phyloP scores from a whole-genome alignment of 1,140 invertebrate species.

The Conopomorpha cramerella region DNA sequence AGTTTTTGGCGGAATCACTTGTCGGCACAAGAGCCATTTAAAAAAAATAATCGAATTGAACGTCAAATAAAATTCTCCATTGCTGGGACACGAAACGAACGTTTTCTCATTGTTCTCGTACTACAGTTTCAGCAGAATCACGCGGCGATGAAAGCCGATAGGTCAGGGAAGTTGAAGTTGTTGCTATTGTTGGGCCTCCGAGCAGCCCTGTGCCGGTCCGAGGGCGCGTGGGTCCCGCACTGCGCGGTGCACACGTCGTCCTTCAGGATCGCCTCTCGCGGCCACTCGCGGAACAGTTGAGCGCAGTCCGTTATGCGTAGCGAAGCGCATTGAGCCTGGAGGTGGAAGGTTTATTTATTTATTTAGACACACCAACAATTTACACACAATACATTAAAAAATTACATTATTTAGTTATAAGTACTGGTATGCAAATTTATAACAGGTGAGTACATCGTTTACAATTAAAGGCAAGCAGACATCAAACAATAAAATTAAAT shows the following conservation, averaged over 20 bases:
- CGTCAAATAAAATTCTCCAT: neutral
- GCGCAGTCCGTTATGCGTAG: conserved; percentile 86
- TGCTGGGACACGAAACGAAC: neutral
- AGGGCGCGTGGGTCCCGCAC: conserved; percentile 68
- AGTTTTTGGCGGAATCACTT: no score
- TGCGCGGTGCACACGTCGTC: conserved; percentile 91
- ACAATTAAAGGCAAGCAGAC: no score
- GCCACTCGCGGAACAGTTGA: conserved; percentile 79
- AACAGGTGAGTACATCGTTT: no score
- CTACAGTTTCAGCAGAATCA: conserved; percentile 13
- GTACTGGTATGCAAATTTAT: no score
- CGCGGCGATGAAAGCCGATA: conserved; percentile 41
- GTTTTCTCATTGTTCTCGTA: neutral
- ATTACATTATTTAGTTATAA: no score
- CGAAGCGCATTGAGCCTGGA: conserved; percentile 88
- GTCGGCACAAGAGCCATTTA: no score
- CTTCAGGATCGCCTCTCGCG: conserved; percentile 77
- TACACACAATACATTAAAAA: no score
- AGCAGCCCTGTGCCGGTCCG: conserved; percentile 30
- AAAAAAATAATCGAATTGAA: no score
- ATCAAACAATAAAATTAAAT: no score
- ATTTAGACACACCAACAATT: no score
- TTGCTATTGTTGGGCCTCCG: conserved; percentile 31
- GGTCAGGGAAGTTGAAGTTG: conserved; percentile 52
- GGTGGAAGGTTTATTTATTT: no score